Conservation (phyloP, 2,888 invertebrate genomes). For the Syrista parreyssii region DNA sequence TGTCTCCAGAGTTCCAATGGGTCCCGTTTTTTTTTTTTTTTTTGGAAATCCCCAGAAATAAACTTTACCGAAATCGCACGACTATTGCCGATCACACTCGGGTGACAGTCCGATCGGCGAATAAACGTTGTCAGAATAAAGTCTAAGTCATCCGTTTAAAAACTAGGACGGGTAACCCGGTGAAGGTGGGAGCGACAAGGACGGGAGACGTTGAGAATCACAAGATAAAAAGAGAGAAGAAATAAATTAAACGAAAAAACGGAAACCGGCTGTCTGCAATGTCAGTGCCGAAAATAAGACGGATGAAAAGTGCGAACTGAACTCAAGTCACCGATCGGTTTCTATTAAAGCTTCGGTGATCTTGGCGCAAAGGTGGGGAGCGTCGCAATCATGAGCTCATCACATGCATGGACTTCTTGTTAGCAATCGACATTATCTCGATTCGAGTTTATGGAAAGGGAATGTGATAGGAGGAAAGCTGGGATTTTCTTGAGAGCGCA, state of each 20-base stretch:
- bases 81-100: background rate
- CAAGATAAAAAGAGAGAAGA: background rate
- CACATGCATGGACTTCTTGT: conserved; percentile 33
- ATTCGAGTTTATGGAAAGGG: background rate
- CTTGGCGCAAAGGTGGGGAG: background rate
- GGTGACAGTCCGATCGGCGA: background rate
- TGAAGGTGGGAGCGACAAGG: background rate
- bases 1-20: background rate
- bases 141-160: background rate
- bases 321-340: background rate
- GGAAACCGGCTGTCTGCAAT: background rate
- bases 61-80: background rate
- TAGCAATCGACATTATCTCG: conserved; percentile 29
- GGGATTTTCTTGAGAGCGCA: background rate
- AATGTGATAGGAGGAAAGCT: background rate
- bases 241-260: background rate
- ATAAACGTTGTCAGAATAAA: background rate
- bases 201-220: background rate
- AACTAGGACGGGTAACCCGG: background rate
- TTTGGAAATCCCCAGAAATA: background rate
- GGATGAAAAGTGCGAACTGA: background rate
- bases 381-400: conserved; percentile 21
- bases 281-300: background rate
- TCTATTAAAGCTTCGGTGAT: background rate
- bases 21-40: background rate